Evolutionary conservation across 2,888 invertebrate species (phyloP).

Genomic region (Sinhomidia bicolor): DNA sequence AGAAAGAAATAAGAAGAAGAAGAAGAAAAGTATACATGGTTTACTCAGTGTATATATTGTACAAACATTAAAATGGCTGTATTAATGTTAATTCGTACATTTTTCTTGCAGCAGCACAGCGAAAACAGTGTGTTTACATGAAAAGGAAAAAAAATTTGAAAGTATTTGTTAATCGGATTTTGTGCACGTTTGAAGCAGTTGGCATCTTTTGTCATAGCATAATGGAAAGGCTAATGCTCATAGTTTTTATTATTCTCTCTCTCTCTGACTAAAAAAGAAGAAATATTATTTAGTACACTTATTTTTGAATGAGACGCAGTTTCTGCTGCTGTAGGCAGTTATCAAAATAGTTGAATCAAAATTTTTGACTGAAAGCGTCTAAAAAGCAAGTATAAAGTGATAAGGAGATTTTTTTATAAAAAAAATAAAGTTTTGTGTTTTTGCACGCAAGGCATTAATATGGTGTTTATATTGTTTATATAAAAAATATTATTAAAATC

Average conservation of each 20-base stretch:
- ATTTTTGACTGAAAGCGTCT: not conserved
- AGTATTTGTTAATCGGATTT: conserved; percentile 46
- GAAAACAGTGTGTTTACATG: not conserved
- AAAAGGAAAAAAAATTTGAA: conserved; percentile 3
- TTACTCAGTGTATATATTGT: not conserved
- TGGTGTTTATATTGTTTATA: not conserved
- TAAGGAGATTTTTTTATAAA: no score
- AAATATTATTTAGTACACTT: not conserved
- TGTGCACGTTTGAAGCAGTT: conserved; percentile 14
- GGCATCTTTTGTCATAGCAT: conserved; percentile 29
- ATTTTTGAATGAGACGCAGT: not conserved
- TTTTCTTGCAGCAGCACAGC: not conserved
- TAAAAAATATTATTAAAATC: not conserved
- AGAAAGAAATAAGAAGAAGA: not conserved
- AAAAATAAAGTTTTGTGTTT: not conserved
- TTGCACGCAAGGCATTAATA: conserved; percentile 18
- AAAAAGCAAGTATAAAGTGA: not conserved
- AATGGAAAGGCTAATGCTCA: not conserved
- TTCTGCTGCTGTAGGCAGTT: no score
- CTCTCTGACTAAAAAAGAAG: no score
- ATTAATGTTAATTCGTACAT: not conserved
- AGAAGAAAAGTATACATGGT: not conserved
- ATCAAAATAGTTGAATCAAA: not conserved
- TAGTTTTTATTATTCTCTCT: not conserved
- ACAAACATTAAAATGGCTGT: not conserved